A percentile compares a stretch with the other conserved stretches of the same genome.
These are phyloP conservation scores for Psilopsiagon aurifrons DNA, from an alignment of 2,113 vertebrate species.

Conservation along the genomic window DNA sequence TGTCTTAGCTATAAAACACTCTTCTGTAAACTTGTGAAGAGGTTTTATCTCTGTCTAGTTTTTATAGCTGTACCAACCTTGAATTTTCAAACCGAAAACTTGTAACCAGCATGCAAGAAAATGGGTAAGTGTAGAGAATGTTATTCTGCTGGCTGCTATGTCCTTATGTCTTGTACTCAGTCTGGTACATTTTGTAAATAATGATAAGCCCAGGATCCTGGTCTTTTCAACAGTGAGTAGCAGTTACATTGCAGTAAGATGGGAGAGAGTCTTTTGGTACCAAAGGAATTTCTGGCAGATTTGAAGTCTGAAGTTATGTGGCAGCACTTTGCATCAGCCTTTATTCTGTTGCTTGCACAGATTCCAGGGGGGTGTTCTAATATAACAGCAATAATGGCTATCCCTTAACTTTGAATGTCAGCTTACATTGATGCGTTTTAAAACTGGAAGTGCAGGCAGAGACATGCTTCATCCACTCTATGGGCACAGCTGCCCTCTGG, in stretches of 20 bases:
- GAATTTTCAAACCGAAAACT: slow-evolving; percentile 8
- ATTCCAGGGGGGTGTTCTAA: slow-evolving; percentile 7
- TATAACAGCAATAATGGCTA: not conserved
- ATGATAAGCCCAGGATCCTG: not conserved
- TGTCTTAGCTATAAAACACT: slow-evolving; percentile 23
- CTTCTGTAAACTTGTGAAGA: slow-evolving; percentile 8
- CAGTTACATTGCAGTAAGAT: not conserved
- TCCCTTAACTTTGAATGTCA: slow-evolving; percentile 22
- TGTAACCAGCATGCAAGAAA: not conserved
- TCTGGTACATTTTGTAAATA: slow-evolving; percentile 13
- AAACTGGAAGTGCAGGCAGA: not conserved
- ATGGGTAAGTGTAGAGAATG: not conserved
- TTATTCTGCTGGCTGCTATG: not conserved
- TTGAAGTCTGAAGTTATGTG: not conserved
- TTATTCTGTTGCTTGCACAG: not conserved
- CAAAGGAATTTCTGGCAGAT: slow-evolving; percentile 13
- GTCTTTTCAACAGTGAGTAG: not conserved
- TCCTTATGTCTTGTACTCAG: not conserved
- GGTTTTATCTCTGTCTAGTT: slow-evolving; percentile 12
- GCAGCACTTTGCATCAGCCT: slow-evolving; percentile 7
- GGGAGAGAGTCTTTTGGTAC: not conserved
- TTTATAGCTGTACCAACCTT: not conserved
- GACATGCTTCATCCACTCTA: not conserved
- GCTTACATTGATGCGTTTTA: not conserved
- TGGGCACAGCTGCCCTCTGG: not conserved